phyloP scores from a whole-genome alignment of 2,797 vertebrate species.

The Chlorospingus semifuscus region DNA sequence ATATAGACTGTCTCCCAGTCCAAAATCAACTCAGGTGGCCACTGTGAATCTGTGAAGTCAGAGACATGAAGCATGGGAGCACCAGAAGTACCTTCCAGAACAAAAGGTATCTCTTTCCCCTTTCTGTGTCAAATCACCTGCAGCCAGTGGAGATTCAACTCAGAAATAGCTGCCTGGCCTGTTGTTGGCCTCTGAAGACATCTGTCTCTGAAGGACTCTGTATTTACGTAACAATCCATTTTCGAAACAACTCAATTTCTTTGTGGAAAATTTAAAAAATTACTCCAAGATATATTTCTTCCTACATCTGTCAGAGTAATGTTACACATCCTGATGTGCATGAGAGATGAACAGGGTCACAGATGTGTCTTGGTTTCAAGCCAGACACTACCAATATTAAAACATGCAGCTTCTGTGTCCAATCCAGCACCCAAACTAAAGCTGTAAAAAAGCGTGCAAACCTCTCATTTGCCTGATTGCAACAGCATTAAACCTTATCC shows the following conservation, averaged over 20 bases:
- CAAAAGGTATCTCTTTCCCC: conserved; percentile 8
- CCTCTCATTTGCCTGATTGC: background rate
- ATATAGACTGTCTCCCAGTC: conserved; percentile 61
- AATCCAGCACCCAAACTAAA: background rate
- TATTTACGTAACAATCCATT: background rate
- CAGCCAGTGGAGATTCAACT: background rate
- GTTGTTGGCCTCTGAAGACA: background rate
- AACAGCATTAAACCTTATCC: background rate
- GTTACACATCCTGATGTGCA: background rate
- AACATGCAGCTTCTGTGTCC: background rate
- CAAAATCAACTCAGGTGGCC: conserved; percentile 64
- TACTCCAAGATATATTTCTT: conserved; percentile 17
- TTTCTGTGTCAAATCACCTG: conserved; percentile 5
- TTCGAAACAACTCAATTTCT: conserved; percentile 1
- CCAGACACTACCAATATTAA: background rate
- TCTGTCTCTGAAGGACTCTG: background rate
- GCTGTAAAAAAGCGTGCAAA: background rate
- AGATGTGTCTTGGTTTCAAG: background rate
- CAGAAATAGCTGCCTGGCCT: background rate
- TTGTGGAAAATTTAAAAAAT: background rate
- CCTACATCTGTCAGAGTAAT: conserved; percentile 12
- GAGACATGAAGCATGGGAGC: background rate
- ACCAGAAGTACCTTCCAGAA: conserved; percentile 20
- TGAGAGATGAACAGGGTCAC: conserved; percentile 23
- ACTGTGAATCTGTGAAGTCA: conserved; percentile 47